Evolutionary conservation across 2,888 invertebrate genomes (phyloP), one percentile per base, ranked within the genome.

Genomic region (Pollenia labialis): DNA sequence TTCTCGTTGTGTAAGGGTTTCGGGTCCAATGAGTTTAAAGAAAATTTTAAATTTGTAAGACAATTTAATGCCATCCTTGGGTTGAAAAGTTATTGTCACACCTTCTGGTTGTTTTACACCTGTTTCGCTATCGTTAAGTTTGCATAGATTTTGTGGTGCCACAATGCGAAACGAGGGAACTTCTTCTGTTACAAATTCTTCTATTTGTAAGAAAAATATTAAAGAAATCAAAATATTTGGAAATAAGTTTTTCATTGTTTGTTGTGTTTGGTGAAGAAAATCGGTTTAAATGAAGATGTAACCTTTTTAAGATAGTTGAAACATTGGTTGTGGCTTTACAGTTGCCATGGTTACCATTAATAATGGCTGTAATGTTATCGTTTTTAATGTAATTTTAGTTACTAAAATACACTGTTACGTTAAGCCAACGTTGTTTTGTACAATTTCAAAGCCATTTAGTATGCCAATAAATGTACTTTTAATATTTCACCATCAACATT

Each of bases 21-120:
- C 88, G 40, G 86, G 87, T 62, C 75, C 71, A 56, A 86, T 80
- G 8, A 86, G 89, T 87, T 90, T 90, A 42, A 90, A 90, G 72
- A 90, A 90, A 64, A 90, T 88, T 66, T 89, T 77, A 42, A 90
- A 88, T 68, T 89, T 90, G 81, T 90, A 90, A 7, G 89, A 90
- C 1, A 90, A 85, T 64, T 89, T 90, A 6, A 90, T 88, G 16
- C 89, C 89, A 71, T 90, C 90, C 76, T 87, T 87, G 11, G 90
- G 90, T 68, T 90, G 90, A 23, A 90, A 89, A n/a, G 89, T 84
- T 58, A 87, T 74, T 8, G 87, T 84, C 9, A 87, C 74, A 1
- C 88, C 89, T 46, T 89, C 87, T 0, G 89, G 76, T 69, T 85
- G 86, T 46, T 62, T 81, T 32, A 80, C 72, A 2, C 81, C 71